Percentiles rank a stretch among this genome's conserved stretches.
Conservation (phyloP, 2,888 invertebrate species). For the Zhengitettix transpicula region DNA sequence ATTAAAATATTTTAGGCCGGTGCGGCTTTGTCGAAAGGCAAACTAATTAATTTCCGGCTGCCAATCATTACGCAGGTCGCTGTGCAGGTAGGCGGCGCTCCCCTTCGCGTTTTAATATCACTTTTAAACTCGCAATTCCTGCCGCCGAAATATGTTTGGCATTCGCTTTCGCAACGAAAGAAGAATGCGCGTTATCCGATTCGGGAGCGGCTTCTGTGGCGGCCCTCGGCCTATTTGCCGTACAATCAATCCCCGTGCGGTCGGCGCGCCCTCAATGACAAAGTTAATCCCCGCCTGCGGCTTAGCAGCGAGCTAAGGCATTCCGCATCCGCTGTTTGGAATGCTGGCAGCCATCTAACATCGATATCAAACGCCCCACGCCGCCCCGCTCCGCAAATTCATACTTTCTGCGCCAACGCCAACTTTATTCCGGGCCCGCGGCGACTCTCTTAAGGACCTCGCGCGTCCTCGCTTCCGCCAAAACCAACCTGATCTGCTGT, state of each 20-base stretch:
- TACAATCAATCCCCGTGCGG: slow-evolving; percentile 12
- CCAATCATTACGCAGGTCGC: slow-evolving; percentile 15
- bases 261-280: slow-evolving; percentile 9
- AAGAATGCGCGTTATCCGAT: slow-evolving; percentile 16
- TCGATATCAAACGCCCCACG: no score
- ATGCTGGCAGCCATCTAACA: no score
- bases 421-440: no score
- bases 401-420: no score
- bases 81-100: slow-evolving; percentile 5
- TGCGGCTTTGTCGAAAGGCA: slow-evolving; percentile 16
- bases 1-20: slow-evolving; percentile 17
- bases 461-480: no score
- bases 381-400: no score
- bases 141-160: slow-evolving; percentile 17
- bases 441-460: no score
- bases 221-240: slow-evolving; percentile 5
- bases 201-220: slow-evolving; percentile 12
- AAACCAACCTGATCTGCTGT: no score
- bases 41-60: slow-evolving; percentile 17
- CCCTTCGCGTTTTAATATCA: slow-evolving; percentile 15
- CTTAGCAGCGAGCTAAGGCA: background rate
- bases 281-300: slow-evolving; percentile 1
- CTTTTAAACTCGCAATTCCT: slow-evolving; percentile 16
- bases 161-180: slow-evolving; percentile 16
- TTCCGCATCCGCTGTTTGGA: no score